These are phyloP conservation scores for Bucco capensis DNA, from an alignment of 2,113 vertebrate species.

Conservation along the genomic window DNA sequence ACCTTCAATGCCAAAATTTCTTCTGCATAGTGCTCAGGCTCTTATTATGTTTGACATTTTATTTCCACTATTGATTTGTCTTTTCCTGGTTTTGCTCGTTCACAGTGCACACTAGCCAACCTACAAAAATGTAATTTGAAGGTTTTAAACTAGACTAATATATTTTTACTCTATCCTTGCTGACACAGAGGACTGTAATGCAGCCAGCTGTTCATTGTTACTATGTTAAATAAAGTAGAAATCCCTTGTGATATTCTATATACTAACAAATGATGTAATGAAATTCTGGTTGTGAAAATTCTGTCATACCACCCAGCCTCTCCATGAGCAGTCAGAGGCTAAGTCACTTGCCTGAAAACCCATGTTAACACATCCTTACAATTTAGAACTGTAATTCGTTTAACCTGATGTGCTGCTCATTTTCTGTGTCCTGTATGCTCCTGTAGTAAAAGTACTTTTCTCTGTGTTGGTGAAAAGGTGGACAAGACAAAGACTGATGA, in stretches of 20 bases:
- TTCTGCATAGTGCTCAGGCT: neutral
- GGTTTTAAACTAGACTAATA: constrained; percentile 40
- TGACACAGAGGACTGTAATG: constrained; percentile 30
- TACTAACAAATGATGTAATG: constrained; percentile 50
- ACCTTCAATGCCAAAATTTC: constrained; percentile 23
- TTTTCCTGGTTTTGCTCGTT: constrained; percentile 38
- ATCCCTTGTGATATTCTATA: constrained; percentile 38
- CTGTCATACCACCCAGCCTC: neutral
- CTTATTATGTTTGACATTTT: constrained; percentile 57
- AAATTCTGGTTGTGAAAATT: constrained; percentile 46
- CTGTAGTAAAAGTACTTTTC: neutral
- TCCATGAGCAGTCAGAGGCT: neutral
- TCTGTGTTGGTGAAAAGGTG: neutral
- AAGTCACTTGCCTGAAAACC: neutral
- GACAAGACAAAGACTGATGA: neutral
- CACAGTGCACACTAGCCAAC: neutral
- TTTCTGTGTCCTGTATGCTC: neutral
- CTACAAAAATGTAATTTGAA: constrained; percentile 24
- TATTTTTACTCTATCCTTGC: constrained; percentile 54
- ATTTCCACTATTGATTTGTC: constrained; percentile 18
- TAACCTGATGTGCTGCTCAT: neutral
- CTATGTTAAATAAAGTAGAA: constrained; percentile 51
- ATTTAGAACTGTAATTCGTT: neutral
- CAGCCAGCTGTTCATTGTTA: constrained; percentile 58
- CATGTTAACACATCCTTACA: neutral